These are phyloP conservation scores for Telmatochromis sp. DNA, from an alignment of 2,113 vertebrate genomes.

Conservation along the genomic window DNA sequence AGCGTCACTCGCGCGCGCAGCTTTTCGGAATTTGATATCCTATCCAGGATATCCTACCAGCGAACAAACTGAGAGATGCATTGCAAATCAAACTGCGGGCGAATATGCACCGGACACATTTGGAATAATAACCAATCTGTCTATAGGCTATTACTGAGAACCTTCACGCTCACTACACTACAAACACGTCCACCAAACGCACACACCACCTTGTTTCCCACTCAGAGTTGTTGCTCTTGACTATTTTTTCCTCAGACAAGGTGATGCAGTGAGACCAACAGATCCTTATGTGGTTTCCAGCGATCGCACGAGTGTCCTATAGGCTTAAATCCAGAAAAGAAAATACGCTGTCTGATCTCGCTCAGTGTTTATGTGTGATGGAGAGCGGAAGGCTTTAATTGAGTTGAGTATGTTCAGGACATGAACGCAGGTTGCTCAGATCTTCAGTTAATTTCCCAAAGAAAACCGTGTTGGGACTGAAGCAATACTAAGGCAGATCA, in stretches of 20 bases:
- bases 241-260: constrained; percentile 37
- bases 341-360: background rate
- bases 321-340: constrained; percentile 29
- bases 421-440: background rate
- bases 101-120: background rate
- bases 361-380: background rate
- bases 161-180: background rate
- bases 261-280: constrained; percentile 36
- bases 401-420: background rate
- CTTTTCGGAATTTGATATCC: constrained; percentile 32
- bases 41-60: constrained; percentile 48
- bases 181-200: background rate
- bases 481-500: background rate
- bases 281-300: constrained; percentile 58
- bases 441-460: background rate
- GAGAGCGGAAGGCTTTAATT: background rate
- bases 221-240: constrained; percentile 25
- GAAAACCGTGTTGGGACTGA: background rate
- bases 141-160: background rate
- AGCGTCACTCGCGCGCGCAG: background rate
- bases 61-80: constrained; percentile 17
- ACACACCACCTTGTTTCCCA: background rate
- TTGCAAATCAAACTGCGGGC: background rate
- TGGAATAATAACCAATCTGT: background rate
- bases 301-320: constrained; percentile 47